Base-by-base conservation (phyloP, 2,113 vertebrate species). In the Nothoprocta perdicaria region DNA sequence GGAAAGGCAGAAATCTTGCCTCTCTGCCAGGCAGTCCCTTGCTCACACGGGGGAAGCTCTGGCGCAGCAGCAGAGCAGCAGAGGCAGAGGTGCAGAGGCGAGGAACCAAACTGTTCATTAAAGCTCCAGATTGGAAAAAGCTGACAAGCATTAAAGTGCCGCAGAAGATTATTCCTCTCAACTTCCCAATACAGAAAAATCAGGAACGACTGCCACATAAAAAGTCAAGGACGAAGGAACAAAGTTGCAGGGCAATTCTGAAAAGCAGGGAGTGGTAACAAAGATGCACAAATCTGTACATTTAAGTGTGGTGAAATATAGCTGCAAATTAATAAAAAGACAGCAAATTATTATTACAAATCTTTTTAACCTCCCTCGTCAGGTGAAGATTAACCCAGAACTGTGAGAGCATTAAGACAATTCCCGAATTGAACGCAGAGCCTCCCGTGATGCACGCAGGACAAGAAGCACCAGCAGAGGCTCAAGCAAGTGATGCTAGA, bases 31-130 rank as follows among this genome's bases (percentile, higher is more conserved):
- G 68, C 41, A 29, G 35, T 91, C 53, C 55, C 63, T 81, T 86
- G 68, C 67, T 95, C 22, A 72, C 71, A 65, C 4, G 74, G 15
- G 67, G 67, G 91, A 89, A 91, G 75, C 80, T 96, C 67, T 92
- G 94, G 72, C 81, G 74, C 82, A 92, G 88, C 92, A 91, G 89
- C 68, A 91, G 73, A 82, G 90, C 72, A 14, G 68, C 88, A 91
- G 68, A 95, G 81, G 41, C 22, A 80, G 38, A 91, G 89, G 58
- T 19, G 27, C 38, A 92, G 89, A 86, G 33, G 84, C 58, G 84
- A 91, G 33, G 84, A 89, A 87, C 76, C 79, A 72, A 96, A 95
- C 71, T 89, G 88, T 77, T 93, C 86, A 86, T 95, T 94, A 95
- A 88, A 95, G 85, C 66, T 89, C 80, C 55, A 62, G 63, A 84